Conservation (phyloP, 1,140 invertebrate genomes). For the Rhyacophila brunnea region DNA sequence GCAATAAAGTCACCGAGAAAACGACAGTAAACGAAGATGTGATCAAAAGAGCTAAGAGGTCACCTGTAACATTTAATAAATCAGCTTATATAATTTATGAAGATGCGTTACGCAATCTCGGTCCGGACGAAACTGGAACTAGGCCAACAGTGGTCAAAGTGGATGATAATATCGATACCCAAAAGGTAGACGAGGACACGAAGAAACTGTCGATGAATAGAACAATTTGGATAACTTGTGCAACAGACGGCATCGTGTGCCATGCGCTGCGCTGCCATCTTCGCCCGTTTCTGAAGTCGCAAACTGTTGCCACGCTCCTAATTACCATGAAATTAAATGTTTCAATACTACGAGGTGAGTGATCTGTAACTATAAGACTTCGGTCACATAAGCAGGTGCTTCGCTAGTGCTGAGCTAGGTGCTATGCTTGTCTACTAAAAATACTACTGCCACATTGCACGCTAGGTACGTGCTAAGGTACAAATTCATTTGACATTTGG, state of each 20-base stretch:
- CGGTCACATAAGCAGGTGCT: too few species aligned
- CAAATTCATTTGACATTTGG: too few species aligned
- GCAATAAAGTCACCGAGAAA: too few species aligned
- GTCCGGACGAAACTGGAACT: neutral
- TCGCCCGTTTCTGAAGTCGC: slow-evolving; percentile 16
- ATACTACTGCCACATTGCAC: too few species aligned
- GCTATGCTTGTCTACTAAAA: too few species aligned
- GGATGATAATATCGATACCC: too few species aligned
- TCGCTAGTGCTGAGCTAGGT: too few species aligned
- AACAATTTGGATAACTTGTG: slow-evolving; percentile 13
- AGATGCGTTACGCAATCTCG: neutral
- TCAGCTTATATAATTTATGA: neutral
- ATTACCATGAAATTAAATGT: slow-evolving; percentile 22
- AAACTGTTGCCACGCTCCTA: slow-evolving; percentile 5
- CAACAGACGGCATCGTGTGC: slow-evolving; percentile 2
- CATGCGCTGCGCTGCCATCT: slow-evolving; percentile 8
- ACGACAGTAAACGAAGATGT: neutral
- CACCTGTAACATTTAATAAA: too few species aligned
- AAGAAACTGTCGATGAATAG: slow-evolving; percentile 9
- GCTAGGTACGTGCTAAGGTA: too few species aligned
- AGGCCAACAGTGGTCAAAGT: too few species aligned
- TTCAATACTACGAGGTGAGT: slow-evolving; percentile 18
- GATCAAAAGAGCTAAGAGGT: neutral
- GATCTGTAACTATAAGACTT: too few species aligned
- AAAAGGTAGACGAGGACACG: too few species aligned